Conservation (phyloP, 2,113 vertebrate genomes). For the Myotis davidii region DNA sequence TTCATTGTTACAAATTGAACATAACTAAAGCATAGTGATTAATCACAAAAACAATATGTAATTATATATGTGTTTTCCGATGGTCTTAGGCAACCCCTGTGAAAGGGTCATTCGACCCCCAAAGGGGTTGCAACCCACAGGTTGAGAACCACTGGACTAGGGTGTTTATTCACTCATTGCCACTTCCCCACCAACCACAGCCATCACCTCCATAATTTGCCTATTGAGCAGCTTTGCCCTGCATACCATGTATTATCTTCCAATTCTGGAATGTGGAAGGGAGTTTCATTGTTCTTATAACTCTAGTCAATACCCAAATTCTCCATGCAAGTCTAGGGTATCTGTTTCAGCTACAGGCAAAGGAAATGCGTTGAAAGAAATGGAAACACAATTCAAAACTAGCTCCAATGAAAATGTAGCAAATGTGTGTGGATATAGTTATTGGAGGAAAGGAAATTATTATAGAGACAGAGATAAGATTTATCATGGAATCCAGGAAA, state of each 20-base stretch:
- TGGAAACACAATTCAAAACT: slow-evolving; percentile 38
- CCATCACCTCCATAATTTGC: not conserved
- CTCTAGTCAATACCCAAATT: not conserved
- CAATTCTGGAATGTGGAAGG: not conserved
- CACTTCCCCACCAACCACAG: too few species aligned
- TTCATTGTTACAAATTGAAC: too few species aligned
- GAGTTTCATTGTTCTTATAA: not conserved
- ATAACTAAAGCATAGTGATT: too few species aligned
- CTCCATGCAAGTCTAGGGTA: not conserved
- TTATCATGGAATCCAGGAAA: not conserved
- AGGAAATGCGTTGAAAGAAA: not conserved
- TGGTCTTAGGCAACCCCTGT: too few species aligned
- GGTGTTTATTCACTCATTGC: not conserved
- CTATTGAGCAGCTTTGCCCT: not conserved
- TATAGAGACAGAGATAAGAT: not conserved
- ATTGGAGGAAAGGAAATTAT: not conserved
- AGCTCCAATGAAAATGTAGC: not conserved
- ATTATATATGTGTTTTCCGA: too few species aligned
- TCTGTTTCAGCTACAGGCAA: not conserved
- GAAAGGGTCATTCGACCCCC: too few species aligned
- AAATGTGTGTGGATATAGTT: not conserved
- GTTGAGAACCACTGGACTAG: not conserved
- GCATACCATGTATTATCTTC: not conserved
- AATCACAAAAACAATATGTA: too few species aligned
- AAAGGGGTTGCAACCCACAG: too few species aligned